Base-by-base conservation (phyloP, 2,113 vertebrate genomes). In the Microcebus jonahi region DNA sequence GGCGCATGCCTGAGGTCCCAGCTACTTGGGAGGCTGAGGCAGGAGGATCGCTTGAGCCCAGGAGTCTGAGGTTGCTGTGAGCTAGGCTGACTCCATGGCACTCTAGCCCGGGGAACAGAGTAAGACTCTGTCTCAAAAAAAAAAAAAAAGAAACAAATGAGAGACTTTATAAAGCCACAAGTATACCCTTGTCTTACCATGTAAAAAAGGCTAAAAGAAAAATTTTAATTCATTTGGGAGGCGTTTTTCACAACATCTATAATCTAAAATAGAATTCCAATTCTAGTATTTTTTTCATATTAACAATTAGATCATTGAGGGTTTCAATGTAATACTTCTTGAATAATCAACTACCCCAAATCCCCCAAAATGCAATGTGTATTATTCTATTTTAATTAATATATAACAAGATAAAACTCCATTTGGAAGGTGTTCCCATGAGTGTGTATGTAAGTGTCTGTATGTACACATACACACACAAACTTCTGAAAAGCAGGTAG, bases 331-430 rank as follows among this genome's bases (percentile, higher is more conserved):
- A 84, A 71, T 4, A 53, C 3, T 1, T 36, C 27, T 85, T 92
- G 65, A 96, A 91, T 65, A 90, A 86, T 20, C 76, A 92, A 94
- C 42, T 75, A 25, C 10, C 23, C 42, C 14, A 96, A 82, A 29
- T 55, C 71, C 59, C 65, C 17, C 15, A 20, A 95, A 65, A 63
- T n/a, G 76, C 55, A 85, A 88, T 61, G 45, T 61, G 7, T 59
- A 50, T 53, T 95, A 70, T 93, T 94, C 81, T 85, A 81, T 70
- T 90, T 91, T 31, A 85, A 55, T 83, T 73, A 84, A 80, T 81
- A 36, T 59, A 88, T 31, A 68, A 48, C 61, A 29, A 85, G 23
- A 91, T 42, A 91, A 91, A 95, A 88, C 17, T 88, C 92, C 90
- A 23, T 50, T 61, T 77, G 59, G 45, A 91, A 91, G 57, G 50